Conservation (phyloP, 1,140 invertebrate genomes). For the Phocides pigmalion region DNA sequence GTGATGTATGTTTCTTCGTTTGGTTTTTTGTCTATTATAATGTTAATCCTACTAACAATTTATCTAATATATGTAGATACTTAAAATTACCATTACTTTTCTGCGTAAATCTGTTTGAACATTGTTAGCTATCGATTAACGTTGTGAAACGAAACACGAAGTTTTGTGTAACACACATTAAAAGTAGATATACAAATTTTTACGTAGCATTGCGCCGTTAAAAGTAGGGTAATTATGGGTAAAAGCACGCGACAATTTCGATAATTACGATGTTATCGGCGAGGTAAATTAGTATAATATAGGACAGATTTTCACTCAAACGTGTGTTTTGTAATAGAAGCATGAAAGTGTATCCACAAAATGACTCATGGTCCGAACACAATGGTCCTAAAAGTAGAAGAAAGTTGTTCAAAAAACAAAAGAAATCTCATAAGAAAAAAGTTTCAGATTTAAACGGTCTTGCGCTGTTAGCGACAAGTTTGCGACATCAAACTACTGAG, state of each 20-base stretch:
- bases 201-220: not conserved
- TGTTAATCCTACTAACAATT: no score
- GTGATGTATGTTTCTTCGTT: no score
- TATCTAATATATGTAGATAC: no score
- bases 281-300: constrained; percentile 34
- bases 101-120: no score
- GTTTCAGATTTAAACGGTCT: constrained; percentile 48
- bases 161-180: no score
- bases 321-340: constrained; percentile 7
- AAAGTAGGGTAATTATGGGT: constrained; percentile 1
- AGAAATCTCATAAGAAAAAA: constrained; percentile 28
- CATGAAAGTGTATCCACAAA: constrained; percentile 66
- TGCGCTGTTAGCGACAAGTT: constrained; percentile 84
- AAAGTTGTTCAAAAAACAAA: constrained; percentile 36
- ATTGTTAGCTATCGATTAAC: no score
- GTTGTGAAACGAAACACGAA: no score
- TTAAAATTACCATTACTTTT: no score
- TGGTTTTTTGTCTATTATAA: no score
- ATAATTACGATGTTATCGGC: constrained; percentile 58
- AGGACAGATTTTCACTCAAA: not conserved
- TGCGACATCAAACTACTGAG: constrained; percentile 86
- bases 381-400: constrained; percentile 36
- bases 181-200: no score
- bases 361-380: constrained; percentile 18
- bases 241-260: constrained; percentile 49